Conservation (phyloP, 2,888 invertebrate genomes). For the Tenthredo distinguenda region DNA sequence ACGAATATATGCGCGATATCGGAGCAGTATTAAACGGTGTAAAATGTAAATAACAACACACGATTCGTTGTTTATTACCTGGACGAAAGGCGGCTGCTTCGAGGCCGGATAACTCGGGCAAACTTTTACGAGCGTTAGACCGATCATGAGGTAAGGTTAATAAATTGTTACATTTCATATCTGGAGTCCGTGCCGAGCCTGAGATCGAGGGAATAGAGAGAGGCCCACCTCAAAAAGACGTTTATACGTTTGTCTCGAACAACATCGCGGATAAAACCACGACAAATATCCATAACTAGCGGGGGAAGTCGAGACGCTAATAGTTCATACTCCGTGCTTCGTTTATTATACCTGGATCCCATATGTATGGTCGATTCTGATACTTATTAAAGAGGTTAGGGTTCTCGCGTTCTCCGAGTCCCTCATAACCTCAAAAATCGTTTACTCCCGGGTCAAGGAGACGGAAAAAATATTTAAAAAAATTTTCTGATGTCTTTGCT, state of each 20-base stretch:
- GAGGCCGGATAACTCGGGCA: slow-evolving; percentile 25
- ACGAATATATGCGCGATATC: neutral
- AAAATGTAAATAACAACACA: slow-evolving; percentile 61
- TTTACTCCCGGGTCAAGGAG: too few species aligned
- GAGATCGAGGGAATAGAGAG: neutral
- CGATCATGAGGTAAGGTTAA: slow-evolving; percentile 25
- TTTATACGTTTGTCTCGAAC: neutral
- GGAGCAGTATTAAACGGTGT: slow-evolving; percentile 52
- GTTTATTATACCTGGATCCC: neutral
- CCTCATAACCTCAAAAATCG: too few species aligned
- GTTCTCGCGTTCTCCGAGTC: too few species aligned
- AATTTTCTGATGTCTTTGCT: too few species aligned
- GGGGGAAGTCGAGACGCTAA: neutral
- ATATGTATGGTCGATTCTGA: neutral
- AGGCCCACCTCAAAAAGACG: neutral
- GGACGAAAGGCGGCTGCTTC: slow-evolving; percentile 57
- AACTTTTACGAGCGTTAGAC: slow-evolving; percentile 16
- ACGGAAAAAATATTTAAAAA: too few species aligned
- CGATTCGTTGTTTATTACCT: slow-evolving; percentile 59
- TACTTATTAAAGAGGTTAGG: too few species aligned
- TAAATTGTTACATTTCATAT: slow-evolving; percentile 39
- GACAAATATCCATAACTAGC: neutral
- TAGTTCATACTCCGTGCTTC: neutral
- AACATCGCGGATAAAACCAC: neutral
- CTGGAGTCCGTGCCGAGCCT: neutral